Percentiles rank a stretch among this genome's conserved stretches.
phyloP scores from a whole-genome alignment of 1,140 invertebrate genomes.

The Ostrea denselamellosa region DNA sequence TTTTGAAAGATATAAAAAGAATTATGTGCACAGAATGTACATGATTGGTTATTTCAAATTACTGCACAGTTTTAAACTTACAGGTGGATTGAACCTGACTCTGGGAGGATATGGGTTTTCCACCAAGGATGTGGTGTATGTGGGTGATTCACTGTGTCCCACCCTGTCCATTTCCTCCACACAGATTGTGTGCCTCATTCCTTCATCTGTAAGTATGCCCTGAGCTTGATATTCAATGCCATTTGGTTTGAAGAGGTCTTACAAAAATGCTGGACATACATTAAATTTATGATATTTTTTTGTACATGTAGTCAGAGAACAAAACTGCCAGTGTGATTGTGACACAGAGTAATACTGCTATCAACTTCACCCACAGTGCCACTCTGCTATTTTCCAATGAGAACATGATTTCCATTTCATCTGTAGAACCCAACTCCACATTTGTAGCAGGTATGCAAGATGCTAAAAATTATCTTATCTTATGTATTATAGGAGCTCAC shows the following conservation, averaged over 20 bases:
- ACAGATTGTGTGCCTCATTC: conserved; percentile 60
- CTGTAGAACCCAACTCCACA: background rate
- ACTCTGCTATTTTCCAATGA: background rate
- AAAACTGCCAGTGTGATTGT: conserved; percentile 12
- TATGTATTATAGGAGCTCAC: too few species aligned
- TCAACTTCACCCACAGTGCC: background rate
- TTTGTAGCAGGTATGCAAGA: conserved; percentile 26
- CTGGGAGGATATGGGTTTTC: conserved; percentile 68
- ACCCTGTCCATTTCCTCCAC: conserved; percentile 41
- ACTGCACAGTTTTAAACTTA: background rate
- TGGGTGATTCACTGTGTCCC: conserved; percentile 58
- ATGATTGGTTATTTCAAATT: too few species aligned
- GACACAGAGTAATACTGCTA: background rate
- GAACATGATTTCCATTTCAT: background rate
- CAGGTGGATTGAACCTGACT: conserved; percentile 64
- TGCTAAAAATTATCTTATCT: too few species aligned
- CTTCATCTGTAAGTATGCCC: conserved; percentile 42
- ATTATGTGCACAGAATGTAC: too few species aligned
- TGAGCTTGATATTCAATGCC: too few species aligned
- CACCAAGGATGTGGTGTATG: conserved; percentile 53
- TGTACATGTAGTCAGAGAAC: background rate
- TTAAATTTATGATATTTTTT: too few species aligned
- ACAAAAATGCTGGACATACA: too few species aligned
- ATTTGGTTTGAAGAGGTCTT: too few species aligned
- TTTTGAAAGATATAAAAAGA: too few species aligned